Evolutionary conservation across 2,888 invertebrate genomes (phyloP).

Genomic region (Holacanthella duospinosa): DNA sequence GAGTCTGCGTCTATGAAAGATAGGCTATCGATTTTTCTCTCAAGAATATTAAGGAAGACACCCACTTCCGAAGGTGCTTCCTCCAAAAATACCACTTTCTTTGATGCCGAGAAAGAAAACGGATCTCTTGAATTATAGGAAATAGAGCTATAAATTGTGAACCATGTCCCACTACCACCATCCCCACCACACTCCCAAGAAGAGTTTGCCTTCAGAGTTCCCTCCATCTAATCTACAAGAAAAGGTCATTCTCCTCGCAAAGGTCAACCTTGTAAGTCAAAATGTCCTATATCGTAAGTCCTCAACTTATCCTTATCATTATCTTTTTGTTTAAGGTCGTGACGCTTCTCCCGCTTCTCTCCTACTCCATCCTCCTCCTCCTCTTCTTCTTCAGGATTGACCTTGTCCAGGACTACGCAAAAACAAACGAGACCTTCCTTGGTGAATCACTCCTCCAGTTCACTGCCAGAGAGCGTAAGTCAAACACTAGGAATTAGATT

Average conservation of each 20-base stretch:
- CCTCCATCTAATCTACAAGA: conserved; percentile 8
- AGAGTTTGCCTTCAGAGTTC: not conserved
- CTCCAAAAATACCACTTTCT: too few relatives aligned
- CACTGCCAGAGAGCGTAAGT: not conserved
- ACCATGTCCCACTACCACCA: conserved; percentile 6
- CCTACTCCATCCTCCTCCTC: not conserved
- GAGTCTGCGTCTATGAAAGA: too few relatives aligned
- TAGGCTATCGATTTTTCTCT: too few relatives aligned
- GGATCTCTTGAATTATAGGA: too few relatives aligned
- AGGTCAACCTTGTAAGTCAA: conserved; percentile 2
- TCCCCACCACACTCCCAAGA: not conserved
- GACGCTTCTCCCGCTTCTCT: not conserved
- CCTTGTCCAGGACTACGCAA: not conserved
- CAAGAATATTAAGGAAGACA: too few relatives aligned
- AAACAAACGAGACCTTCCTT: not conserved
- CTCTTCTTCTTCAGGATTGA: not conserved
- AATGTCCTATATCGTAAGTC: too few relatives aligned
- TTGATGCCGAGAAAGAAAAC: too few relatives aligned
- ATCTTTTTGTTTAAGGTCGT: too few relatives aligned
- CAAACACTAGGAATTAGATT: not conserved
- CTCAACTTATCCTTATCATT: too few relatives aligned
- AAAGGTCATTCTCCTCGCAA: conserved; percentile 6
- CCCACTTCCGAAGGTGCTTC: too few relatives aligned
- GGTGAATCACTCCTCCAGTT: not conserved
- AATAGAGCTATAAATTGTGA: too few relatives aligned